Conservation (phyloP, 2,888 invertebrate species). For the Stegophylla sp. region DNA sequence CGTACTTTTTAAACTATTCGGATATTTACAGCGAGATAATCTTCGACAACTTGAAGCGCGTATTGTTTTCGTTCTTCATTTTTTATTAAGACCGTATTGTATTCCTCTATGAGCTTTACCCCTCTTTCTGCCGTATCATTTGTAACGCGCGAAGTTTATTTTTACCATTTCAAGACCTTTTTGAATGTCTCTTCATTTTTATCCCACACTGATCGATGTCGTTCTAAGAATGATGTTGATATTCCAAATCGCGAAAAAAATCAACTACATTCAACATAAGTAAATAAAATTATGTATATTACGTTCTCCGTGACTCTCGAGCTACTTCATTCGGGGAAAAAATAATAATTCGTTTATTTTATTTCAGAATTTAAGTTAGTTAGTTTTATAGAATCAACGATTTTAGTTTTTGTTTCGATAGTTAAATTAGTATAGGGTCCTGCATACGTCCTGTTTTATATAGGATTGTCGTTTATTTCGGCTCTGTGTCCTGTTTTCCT, state of each 20-base stretch:
- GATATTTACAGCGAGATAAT: background rate
- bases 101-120: background rate
- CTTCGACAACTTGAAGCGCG: slow-evolving; percentile 3
- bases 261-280: background rate
- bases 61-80: background rate
- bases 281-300: background rate
- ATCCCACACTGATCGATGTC: background rate
- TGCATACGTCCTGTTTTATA: too few relatives aligned
- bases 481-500: too few relatives aligned
- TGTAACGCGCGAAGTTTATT: background rate
- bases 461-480: too few relatives aligned
- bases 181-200: background rate
- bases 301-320: background rate
- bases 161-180: slow-evolving; percentile 9
- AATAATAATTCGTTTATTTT: slow-evolving; percentile 6
- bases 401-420: slow-evolving; percentile 5
- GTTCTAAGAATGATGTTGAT: background rate
- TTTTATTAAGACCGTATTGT: background rate
- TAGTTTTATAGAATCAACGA: background rate
- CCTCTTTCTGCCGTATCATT: background rate
- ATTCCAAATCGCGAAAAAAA: background rate
- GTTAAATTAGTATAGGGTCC: background rate
- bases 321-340: background rate
- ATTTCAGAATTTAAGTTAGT: slow-evolving; percentile 4
- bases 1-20: background rate